A percentile compares a stretch with the other conserved stretches of the same genome.
Conservation (phyloP, 2,888 invertebrate species). For the Pelosia muscerda region DNA sequence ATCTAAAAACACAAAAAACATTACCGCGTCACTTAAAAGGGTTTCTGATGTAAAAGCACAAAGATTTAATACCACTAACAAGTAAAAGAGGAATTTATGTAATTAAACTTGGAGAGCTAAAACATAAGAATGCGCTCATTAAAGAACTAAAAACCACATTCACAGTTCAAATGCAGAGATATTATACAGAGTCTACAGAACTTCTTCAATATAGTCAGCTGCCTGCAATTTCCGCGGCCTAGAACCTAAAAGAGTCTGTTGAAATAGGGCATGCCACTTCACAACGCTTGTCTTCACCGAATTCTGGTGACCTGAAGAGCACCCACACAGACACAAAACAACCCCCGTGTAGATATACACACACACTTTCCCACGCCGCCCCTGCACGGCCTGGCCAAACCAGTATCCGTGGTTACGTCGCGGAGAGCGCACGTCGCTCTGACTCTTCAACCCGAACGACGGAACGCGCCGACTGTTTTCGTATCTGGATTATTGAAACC, state of each 20-base stretch:
- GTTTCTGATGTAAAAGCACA: conserved; percentile 42
- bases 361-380: conserved; percentile 48
- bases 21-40: conserved; percentile 34
- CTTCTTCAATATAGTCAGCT: conserved; percentile 21
- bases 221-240: conserved; percentile 40
- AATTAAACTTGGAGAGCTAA: conserved; percentile 44
- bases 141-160: conserved; percentile 34
- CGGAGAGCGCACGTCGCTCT: conserved; percentile 51
- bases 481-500: conserved; percentile 49
- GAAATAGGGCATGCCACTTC: conserved; percentile 75
- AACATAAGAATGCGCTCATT: conserved; percentile 43
- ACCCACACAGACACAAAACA: conserved; percentile 65
- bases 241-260: conserved; percentile 52
- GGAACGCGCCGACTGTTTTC: conserved; percentile 56
- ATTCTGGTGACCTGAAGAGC: conserved; percentile 81
- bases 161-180: conserved; percentile 10
- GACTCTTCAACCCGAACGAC: conserved; percentile 40
- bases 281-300: conserved; percentile 74
- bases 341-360: conserved; percentile 58
- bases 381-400: conserved; percentile 55
- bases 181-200: conserved; percentile 5
- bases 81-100: conserved; percentile 45
- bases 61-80: conserved; percentile 45
- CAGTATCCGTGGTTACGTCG: conserved; percentile 63
- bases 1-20: neutral